These are phyloP conservation scores for Peromyscus aztecus DNA, from an alignment of 2,797 vertebrate species.

Conservation along the genomic window DNA sequence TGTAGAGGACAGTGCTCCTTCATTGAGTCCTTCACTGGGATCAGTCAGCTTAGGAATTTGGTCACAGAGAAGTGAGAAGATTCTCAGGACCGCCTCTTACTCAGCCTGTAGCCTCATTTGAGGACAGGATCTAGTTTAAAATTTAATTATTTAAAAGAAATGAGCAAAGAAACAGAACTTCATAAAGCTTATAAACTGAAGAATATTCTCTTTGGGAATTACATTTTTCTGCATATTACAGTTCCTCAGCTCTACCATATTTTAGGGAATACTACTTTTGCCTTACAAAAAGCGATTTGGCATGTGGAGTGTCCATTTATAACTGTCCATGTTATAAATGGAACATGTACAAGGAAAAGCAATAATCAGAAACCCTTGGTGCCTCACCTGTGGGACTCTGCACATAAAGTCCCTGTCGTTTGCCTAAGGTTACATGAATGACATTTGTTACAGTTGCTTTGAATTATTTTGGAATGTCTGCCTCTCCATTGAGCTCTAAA, in stretches of 20 bases:
- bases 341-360: background rate
- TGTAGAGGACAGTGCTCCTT: background rate
- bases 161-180: background rate
- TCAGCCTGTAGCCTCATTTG: background rate
- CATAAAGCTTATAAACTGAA: background rate
- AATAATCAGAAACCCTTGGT: background rate
- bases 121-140: background rate
- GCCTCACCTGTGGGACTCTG: background rate
- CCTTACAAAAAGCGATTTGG: background rate
- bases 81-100: background rate
- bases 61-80: background rate
- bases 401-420: background rate
- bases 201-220: background rate
- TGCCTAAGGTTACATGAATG: background rate
- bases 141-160: slow-evolving; percentile 56
- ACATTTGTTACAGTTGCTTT: background rate
- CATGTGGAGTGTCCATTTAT: background rate
- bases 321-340: background rate
- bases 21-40: background rate
- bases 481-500: background rate
- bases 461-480: background rate
- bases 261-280: slow-evolving; percentile 5
- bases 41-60: background rate
- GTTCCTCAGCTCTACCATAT: background rate
- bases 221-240: background rate